Evolutionary conservation across 2,888 invertebrate genomes (phyloP), one percentile per base, ranked within the genome.

Genomic region (Erebia aethiops): DNA sequence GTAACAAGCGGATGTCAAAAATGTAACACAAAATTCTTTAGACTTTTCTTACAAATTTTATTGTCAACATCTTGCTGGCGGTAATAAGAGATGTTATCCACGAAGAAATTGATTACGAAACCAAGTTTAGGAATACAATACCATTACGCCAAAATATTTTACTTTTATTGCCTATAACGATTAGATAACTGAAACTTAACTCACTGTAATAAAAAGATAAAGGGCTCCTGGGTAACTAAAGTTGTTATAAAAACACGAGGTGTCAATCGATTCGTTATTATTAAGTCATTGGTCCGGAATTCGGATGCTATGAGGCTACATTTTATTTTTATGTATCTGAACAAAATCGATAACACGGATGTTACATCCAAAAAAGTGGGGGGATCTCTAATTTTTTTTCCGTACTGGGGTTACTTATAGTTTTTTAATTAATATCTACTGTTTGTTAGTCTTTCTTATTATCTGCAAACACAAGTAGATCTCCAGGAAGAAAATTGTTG

Each of bases 401-500:
- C 43, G 43, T 10, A 43, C 10, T 43, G 9, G 43, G 43, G 43
- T 43, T 43, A 26, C 26, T 26, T 26, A 26, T 26, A 26, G 26
- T 4, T 26, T 26, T 26, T 26, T 26, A 26, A 26, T 26, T 26
- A 26, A 26, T 26, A 26, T 26, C 4, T 26, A 26, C 35, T 35
- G 7, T 1, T 35, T 35, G 7, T 43, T 43, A 43, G 11, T 56
- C 8, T 11, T 18, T 21, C 2, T 9, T 11, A 13, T 56, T 21
- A 13, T 26, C 11, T 4, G 5, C n/a, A 7, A 9, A 18, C 14
- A n/a, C 8, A 14, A 2, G 41, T 46, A 61, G 16, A 18, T 61
- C 16, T 54, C 71, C 74, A 83, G 84, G 82, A 85, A 84, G 78
- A 81, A 35, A 35, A 72, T 66, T 77, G 70, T 75, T 77, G 72